Evolutionary conservation across 2,888 invertebrate species (phyloP).

Genomic region (Clistopyga incitator): DNA sequence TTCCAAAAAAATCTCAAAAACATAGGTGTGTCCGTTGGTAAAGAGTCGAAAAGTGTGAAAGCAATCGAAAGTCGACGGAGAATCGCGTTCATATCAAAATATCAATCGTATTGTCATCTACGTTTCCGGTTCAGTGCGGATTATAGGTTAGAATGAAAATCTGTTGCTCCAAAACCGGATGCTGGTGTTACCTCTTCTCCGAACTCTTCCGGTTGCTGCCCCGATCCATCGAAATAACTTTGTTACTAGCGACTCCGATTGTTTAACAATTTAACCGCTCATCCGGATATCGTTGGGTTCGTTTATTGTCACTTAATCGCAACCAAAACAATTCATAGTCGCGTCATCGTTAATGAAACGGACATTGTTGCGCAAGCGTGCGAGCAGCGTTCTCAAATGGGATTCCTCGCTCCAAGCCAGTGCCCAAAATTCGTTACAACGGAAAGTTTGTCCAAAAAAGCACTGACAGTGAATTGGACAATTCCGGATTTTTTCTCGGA

Average conservation of each 20-base stretch:
- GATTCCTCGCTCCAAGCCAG: background rate
- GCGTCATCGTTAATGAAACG: conserved; percentile 57
- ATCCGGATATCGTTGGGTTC: conserved; percentile 17
- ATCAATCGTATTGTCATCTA: conserved; percentile 31
- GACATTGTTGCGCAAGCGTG: conserved; percentile 47
- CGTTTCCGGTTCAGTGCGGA: conserved; percentile 45
- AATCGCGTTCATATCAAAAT: conserved; percentile 11
- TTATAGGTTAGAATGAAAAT: conserved; percentile 53
- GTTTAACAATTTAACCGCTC: conserved; percentile 19
- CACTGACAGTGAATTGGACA: background rate
- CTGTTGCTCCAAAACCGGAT: conserved; percentile 51
- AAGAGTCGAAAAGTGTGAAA: background rate
- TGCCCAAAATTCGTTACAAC: background rate
- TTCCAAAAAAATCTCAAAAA: background rate
- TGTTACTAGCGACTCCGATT: conserved; percentile 4
- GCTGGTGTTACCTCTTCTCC: conserved; percentile 72
- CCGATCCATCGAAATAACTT: conserved; percentile 69
- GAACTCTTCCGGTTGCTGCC: conserved; percentile 70
- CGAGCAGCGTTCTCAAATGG: background rate
- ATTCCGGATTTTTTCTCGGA: no score
- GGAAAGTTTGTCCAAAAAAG: conserved; percentile 2
- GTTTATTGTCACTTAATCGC: conserved; percentile 47
- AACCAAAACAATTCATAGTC: conserved; percentile 64
- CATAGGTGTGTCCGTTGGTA: background rate
- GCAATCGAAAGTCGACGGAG: conserved; percentile 1